Evolutionary conservation across 1,140 invertebrate genomes (phyloP), one percentile per base, ranked within the genome.

Genomic region (Lutraria rhynchaena): DNA sequence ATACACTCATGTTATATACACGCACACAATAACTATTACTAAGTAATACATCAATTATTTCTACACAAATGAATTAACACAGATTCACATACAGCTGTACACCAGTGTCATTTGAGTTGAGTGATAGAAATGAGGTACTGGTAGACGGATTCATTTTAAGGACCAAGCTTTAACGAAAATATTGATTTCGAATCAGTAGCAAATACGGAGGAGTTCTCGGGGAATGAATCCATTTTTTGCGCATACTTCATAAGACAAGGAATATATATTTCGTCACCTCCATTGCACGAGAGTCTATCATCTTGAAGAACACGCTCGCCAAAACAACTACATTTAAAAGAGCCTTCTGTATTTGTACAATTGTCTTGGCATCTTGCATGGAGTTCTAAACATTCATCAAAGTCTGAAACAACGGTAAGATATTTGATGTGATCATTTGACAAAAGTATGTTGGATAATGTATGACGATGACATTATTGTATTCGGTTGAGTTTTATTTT

Each of bases 281-380:
- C 60, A 15, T 24, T 22, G 41, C 74, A 76, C 1, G 74, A 46
- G 27, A 63, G 33, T 15, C 74, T 60, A 53, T 76, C 74, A 7
- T 63, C 31, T 2, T 61, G 5, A 15, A 69, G 27, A 0, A 22
- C 24, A 11, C 27, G 49, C 7, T 55, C 53, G 1, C 44, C 53
- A 5, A 22, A 31, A 61, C 81, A 82, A 13, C 24, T 29, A 35
- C 81, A 82, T 11, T 46, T 0, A 51, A 69, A 82, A 15, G 81
- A 82, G 15, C 81, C 81, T n/a, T 31, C 35, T 35, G 71, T 75
- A 27, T 82, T 82, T 9, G 53, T 60, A 51, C 81, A 82, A 19
- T 41, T 69, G 22, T 82, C 81, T n/a, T 82, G 57, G 35, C 81
- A 82, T 19, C 81, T 71, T n/a, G 60, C 81, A 58, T 82, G 75